Base-by-base conservation (phyloP, 2,113 vertebrate species). In the Lathamus discolor region DNA sequence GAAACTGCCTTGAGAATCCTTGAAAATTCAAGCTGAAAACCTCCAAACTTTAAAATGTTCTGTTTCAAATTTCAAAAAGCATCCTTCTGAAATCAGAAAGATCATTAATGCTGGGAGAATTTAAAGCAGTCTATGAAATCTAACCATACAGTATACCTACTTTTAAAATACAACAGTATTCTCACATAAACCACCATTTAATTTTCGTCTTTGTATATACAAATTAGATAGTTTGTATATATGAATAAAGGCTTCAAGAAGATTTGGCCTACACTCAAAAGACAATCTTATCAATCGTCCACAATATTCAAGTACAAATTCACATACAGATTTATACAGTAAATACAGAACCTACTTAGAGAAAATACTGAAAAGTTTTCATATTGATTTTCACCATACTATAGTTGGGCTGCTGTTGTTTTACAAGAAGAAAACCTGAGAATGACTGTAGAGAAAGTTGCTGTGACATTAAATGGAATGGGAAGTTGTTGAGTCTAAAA, bases 391-490 rank as follows among this genome's bases (percentile, higher is more conserved):
- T 80, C 51, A 83, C 46, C 25, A 3, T 59, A 13, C 23, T 63
- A 15, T 15, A 93, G 72, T 57, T 68, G 31, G 59, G 44, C 48
- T 88, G 74, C 79, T 73, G 41, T 68, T 96, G 87, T 93, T 90
- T 83, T 92, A 52, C 48, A 95, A 92, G 94, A 91, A 74, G 90
- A 86, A 84, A 93, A 93, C 28, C 67, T 55, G n/a, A 88, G 48
- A 88, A 89, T 49, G 86, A 46, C 52, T 41, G 55, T 78, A 88
- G 8, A 85, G 83, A 75, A 74, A 87, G 19, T 35, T 66, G 83
- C 87, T 46, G 70, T 52, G 88, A 80, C 89, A 93, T 62, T 81
- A 88, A 86, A 94, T 79, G 70, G 59, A 93, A 82, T 52, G 57
- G 80, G 62, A 88, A 43, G 46, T 43, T 90, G 28, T 29, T 11